Conservation (phyloP, 2,797 vertebrate species). For the Pelobates cultripes region DNA sequence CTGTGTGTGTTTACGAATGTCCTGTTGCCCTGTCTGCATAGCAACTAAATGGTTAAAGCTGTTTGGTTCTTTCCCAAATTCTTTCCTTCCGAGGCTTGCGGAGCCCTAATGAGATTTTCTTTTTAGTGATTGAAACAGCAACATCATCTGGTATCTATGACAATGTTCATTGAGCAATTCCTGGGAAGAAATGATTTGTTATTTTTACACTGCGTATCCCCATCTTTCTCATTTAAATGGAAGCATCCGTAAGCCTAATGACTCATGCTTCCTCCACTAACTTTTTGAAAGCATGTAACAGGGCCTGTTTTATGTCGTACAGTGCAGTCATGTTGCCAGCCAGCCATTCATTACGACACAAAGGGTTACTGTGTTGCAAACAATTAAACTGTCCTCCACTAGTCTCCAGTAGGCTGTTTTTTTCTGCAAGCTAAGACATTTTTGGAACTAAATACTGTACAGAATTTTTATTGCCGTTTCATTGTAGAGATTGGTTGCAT, state of each 20-base stretch:
- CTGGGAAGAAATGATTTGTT: conserved; percentile 31
- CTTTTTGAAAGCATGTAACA: conserved; percentile 43
- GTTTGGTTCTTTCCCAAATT: not conserved
- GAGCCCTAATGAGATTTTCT: not conserved
- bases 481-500: not conserved
- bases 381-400: conserved; percentile 12
- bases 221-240: conserved; percentile 16
- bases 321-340: conserved; percentile 33
- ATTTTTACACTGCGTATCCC: conserved; percentile 34
- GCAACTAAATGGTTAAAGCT: not conserved
- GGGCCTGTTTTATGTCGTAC: conserved; percentile 46
- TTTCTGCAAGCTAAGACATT: conserved; percentile 33
- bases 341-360: conserved; percentile 47
- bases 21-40: not conserved
- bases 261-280: conserved; percentile 50
- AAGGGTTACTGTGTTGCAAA: conserved; percentile 43
- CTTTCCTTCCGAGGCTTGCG: too few relatives aligned
- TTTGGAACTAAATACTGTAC: conserved; percentile 40
- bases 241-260: conserved; percentile 43
- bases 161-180: conserved; percentile 35
- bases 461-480: conserved; percentile 31
- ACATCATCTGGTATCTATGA: conserved; percentile 47
- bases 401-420: conserved; percentile 32
- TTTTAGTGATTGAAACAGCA: not conserved
- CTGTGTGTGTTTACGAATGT: not conserved